These are phyloP conservation scores for Lithobates sylvaticus DNA, from an alignment of 2,797 vertebrate genomes.

Conservation along the genomic window DNA sequence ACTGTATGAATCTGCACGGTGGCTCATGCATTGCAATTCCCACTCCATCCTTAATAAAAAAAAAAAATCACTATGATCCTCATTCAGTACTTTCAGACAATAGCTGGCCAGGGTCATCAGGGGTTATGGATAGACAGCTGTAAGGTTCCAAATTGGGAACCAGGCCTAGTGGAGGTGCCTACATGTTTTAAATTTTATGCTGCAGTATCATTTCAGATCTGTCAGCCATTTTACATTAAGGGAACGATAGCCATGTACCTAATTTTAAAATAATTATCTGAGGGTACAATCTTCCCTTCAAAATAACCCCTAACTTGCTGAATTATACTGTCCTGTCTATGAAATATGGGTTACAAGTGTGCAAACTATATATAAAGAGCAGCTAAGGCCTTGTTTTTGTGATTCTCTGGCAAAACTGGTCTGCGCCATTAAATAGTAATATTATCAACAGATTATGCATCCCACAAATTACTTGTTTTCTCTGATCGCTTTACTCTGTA, in stretches of 20 bases:
- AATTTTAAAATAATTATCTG: neutral
- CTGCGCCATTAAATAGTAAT: neutral
- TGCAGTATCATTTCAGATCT: neutral
- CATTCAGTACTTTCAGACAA: neutral
- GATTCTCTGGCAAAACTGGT: neutral
- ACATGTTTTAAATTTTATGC: neutral
- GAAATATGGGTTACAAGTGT: neutral
- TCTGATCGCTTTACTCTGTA: neutral
- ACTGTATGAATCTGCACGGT: neutral
- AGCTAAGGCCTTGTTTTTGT: neutral
- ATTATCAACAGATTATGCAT: neutral
- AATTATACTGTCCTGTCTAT: neutral
- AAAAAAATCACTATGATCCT: neutral
- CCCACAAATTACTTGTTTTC: neutral
- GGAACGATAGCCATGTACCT: neutral
- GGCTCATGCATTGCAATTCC: neutral
- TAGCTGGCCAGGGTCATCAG: neutral
- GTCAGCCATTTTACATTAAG: conserved; percentile 6
- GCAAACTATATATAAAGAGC: neutral
- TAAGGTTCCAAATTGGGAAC: neutral
- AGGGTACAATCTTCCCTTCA: neutral
- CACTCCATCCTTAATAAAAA: neutral
- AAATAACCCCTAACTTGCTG: neutral
- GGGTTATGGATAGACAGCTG: neutral
- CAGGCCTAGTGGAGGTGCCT: neutral